Evolutionary conservation across 2,113 vertebrate species (phyloP).

Genomic region (Pituophis catenifer): DNA sequence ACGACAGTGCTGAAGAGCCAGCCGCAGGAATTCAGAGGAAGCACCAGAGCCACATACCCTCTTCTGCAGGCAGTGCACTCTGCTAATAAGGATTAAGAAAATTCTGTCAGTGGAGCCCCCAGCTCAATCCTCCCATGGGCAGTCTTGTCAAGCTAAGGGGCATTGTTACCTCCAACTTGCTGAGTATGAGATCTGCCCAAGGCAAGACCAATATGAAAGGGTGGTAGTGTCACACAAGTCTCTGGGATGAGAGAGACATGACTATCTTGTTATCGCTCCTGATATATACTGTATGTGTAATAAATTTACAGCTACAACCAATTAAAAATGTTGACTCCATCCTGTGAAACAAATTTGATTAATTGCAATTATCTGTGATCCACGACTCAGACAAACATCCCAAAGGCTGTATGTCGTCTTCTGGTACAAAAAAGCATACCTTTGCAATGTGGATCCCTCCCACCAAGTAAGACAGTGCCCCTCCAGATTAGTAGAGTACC

Average conservation of each 20-base stretch:
- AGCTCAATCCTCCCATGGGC: not conserved
- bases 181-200: not conserved
- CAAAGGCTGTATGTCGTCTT: not conserved
- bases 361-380: not conserved
- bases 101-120: not conserved
- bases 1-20: too few relatives aligned
- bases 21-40: slow-evolving; percentile 9
- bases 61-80: not conserved
- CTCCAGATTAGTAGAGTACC: not conserved
- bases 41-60: slow-evolving; percentile 7
- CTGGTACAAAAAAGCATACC: not conserved
- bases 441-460: not conserved
- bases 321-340: slow-evolving; percentile 10
- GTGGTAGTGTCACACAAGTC: not conserved
- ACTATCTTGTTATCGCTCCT: not conserved
- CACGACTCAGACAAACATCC: not conserved
- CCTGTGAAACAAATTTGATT: not conserved
- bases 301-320: not conserved
- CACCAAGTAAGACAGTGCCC: too few relatives aligned
- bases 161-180: not conserved
- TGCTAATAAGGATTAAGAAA: not conserved
- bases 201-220: not conserved
- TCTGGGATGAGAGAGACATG: not conserved
- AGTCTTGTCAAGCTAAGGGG: not conserved
- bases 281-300: slow-evolving; percentile 1